These are phyloP conservation scores for Pterophyllum scalare DNA, from an alignment of 2,113 vertebrate species.

Conservation along the genomic window DNA sequence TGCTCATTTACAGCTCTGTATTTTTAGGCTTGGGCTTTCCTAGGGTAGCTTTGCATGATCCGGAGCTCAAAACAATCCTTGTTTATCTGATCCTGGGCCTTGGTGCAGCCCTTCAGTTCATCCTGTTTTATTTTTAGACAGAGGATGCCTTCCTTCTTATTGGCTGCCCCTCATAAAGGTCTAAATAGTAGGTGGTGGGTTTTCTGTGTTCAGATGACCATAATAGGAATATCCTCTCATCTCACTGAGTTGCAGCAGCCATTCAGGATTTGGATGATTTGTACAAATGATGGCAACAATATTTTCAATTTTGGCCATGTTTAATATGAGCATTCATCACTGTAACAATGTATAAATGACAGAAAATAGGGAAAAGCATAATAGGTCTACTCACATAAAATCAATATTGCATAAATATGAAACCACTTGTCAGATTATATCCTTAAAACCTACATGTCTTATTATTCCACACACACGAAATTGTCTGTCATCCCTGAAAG, in stretches of 20 bases:
- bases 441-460: accelerated
- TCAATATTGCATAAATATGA: background rate
- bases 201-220: background rate
- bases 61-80: background rate
- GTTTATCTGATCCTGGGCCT: background rate
- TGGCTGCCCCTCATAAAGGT: background rate
- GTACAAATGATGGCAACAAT: background rate
- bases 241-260: background rate
- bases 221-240: background rate
- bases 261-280: background rate
- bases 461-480: background rate
- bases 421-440: background rate
- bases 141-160: background rate
- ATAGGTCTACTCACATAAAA: background rate
- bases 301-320: background rate
- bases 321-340: background rate
- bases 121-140: background rate
- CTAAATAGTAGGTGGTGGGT: background rate
- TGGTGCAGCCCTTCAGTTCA: background rate
- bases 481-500: background rate
- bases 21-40: background rate
- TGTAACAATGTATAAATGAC: background rate
- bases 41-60: background rate
- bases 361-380: background rate
- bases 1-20: background rate